Conservation (phyloP, 2,113 vertebrate genomes). For the Cheilinus undulatus region DNA sequence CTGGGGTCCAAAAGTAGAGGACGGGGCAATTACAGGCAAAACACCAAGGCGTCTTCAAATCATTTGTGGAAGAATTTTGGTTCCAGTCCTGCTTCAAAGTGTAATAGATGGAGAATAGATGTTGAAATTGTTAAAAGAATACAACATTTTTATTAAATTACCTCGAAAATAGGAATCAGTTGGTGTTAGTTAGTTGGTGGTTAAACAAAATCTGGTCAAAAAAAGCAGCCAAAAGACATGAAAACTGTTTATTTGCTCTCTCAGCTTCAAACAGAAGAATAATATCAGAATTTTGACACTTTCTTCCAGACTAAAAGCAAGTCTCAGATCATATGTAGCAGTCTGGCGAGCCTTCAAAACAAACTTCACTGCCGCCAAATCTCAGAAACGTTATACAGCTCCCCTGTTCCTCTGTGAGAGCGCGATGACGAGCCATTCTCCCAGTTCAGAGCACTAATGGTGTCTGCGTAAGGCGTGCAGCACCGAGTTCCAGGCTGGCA, state of each 20-base stretch:
- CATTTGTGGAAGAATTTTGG: slow-evolving; percentile 26
- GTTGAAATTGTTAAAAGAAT: no score
- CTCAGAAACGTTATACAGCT: slow-evolving; percentile 59
- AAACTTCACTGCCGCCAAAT: slow-evolving; percentile 65
- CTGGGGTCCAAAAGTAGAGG: slow-evolving; percentile 69
- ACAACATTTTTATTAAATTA: background rate
- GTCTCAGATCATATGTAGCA: slow-evolving; percentile 56
- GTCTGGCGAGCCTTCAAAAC: slow-evolving; percentile 74
- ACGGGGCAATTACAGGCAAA: slow-evolving; percentile 67
- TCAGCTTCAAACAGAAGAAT: slow-evolving; percentile 52
- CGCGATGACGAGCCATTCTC: slow-evolving; percentile 59
- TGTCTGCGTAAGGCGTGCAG: slow-evolving; percentile 64
- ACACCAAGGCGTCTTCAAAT: slow-evolving; percentile 28
- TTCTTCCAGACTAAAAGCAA: slow-evolving; percentile 61
- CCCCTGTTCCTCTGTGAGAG: slow-evolving; percentile 58
- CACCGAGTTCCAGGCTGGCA: slow-evolving; percentile 65
- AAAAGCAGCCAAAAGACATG: slow-evolving; percentile 56
- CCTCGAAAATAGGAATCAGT: background rate
- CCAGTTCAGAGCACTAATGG: slow-evolving; percentile 76
- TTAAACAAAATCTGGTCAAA: slow-evolving; percentile 33
- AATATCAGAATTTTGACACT: slow-evolving; percentile 52
- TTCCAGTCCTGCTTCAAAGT: background rate
- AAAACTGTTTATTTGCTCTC: slow-evolving; percentile 58
- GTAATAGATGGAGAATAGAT: background rate
- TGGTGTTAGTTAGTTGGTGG: background rate